phyloP scores from a whole-genome alignment of 1,140 invertebrate genomes.

The Papilio machaon region DNA sequence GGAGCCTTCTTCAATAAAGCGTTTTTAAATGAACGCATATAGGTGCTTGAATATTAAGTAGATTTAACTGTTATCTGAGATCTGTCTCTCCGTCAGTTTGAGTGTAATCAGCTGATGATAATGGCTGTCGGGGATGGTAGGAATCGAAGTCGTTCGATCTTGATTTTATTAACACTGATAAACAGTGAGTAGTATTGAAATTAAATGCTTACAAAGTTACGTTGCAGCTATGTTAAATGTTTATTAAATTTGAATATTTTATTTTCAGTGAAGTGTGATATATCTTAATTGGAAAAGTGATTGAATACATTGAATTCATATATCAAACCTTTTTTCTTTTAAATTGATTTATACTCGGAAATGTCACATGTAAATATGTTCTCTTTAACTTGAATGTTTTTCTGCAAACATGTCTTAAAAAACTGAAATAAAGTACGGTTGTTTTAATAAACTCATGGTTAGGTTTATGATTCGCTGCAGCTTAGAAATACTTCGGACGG shows the following conservation, averaged over 20 bases:
- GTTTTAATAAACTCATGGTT: no score
- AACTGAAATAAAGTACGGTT: no score
- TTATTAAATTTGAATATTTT: background rate
- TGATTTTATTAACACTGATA: conserved; percentile 38
- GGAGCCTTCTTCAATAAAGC: conserved; percentile 7
- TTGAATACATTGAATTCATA: no score
- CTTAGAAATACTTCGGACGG: no score
- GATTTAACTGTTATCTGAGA: conserved; percentile 29
- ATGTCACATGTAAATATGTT: no score
- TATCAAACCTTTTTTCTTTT: no score
- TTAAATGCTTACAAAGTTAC: conserved; percentile 18
- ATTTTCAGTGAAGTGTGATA: background rate
- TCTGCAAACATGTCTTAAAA: no score
- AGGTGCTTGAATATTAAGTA: conserved; percentile 34
- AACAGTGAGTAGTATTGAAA: conserved; percentile 20
- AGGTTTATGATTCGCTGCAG: no score
- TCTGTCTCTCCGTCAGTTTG: conserved; percentile 27
- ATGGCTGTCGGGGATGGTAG: conserved; percentile 32
- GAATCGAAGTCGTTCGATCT: conserved; percentile 27
- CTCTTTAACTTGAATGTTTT: no score
- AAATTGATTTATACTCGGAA: no score
- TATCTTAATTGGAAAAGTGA: background rate
- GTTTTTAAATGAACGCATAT: conserved; percentile 21
- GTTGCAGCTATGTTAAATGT: background rate
- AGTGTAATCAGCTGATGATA: conserved; percentile 40